Conservation (phyloP, 2,797 vertebrate genomes). For the Decapterus maruadsi region DNA sequence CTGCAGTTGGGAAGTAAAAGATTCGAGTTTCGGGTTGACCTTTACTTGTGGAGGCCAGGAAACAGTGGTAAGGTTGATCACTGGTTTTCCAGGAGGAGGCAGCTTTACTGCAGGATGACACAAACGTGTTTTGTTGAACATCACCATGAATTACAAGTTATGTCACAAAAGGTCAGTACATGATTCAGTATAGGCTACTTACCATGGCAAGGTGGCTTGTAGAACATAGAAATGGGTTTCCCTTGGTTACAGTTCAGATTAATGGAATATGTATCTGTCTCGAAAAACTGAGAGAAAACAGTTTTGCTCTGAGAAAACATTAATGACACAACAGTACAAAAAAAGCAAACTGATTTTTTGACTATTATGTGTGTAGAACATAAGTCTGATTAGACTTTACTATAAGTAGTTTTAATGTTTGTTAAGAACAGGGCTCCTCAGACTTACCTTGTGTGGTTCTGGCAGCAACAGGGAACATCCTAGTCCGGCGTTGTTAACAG, state of each 20-base stretch:
- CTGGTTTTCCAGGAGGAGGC: constrained; percentile 41
- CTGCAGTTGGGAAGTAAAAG: neutral
- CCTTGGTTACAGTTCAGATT: constrained; percentile 3
- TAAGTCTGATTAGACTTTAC: no score
- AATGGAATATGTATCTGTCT: fast-evolving
- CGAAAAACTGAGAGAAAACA: constrained; percentile 16
- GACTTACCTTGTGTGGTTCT: fast-evolving
- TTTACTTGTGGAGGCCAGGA: neutral
- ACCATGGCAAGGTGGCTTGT: constrained; percentile 31
- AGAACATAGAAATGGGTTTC: fast-evolving
- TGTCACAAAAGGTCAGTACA: neutral
- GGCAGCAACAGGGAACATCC: constrained; percentile 37
- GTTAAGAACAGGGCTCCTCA: neutral
- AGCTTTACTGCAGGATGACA: constrained; percentile 66
- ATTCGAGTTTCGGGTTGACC: fast-evolving
- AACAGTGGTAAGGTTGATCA: constrained; percentile 39
- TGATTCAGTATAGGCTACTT: constrained; percentile 47
- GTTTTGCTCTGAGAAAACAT: neutral
- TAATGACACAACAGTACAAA: neutral
- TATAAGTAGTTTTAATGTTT: neutral
- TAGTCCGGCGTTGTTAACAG: constrained; percentile 26
- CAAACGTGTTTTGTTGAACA: neutral
- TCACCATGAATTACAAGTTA: neutral
- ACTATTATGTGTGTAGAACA: no score
- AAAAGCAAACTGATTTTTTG: no score